A percentile compares a stretch with the other conserved stretches of the same genome.
Evolutionary conservation across 2,888 invertebrate genomes (phyloP).

Genomic region (Rhogogaster chlorosoma): DNA sequence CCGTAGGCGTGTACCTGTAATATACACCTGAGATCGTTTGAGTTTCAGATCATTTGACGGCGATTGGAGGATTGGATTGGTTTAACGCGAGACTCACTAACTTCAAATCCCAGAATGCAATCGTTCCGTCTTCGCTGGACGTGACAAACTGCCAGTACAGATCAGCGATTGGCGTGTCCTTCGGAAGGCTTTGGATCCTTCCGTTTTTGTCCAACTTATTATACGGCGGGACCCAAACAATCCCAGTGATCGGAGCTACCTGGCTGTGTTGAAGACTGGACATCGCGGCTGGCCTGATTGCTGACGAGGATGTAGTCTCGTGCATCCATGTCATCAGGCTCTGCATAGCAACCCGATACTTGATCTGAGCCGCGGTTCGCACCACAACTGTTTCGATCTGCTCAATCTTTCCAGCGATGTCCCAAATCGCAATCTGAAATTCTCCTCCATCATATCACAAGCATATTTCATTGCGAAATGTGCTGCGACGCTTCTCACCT

Average conservation of each 20-base stretch:
- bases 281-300: constrained; percentile 82
- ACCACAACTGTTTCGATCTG: constrained; percentile 83
- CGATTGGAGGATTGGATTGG: no score
- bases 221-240: constrained; percentile 85
- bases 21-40: not conserved
- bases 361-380: constrained; percentile 82
- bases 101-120: constrained; percentile 87
- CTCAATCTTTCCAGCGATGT: constrained; percentile 83
- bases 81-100: constrained; percentile 68
- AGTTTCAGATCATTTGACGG: not conserved
- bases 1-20: constrained; percentile 30
- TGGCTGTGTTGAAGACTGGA: constrained; percentile 84
- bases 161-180: constrained; percentile 70
- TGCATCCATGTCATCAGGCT: constrained; percentile 86
- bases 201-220: constrained; percentile 83
- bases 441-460: not conserved
- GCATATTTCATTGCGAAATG: not conserved
- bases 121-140: constrained; percentile 83
- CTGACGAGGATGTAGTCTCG: constrained; percentile 80
- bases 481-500: constrained; percentile 63
- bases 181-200: constrained; percentile 76
- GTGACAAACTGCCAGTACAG: constrained; percentile 83
- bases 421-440: constrained; percentile 84
- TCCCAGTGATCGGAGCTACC: constrained; percentile 82
- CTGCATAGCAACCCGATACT: constrained; percentile 82